Evolutionary conservation across 1,140 invertebrate genomes (phyloP).

Genomic region (Lepeophtheirus salmonis): DNA sequence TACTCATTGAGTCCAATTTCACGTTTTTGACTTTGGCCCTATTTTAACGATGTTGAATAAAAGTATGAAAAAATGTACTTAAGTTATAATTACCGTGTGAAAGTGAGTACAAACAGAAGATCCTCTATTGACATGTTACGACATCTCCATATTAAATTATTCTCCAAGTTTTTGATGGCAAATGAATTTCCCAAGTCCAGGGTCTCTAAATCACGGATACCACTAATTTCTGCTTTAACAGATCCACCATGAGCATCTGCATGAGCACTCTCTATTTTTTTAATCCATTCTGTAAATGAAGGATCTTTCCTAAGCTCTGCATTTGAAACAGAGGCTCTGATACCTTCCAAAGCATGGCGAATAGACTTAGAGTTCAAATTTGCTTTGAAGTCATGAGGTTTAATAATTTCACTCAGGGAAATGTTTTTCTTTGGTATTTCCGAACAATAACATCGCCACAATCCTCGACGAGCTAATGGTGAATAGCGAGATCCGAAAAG

Average conservation of each 20-base stretch:
- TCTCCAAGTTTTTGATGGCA: neutral
- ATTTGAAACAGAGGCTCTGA: neutral
- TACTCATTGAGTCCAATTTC: no score
- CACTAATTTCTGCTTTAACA: neutral
- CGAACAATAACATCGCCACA: neutral
- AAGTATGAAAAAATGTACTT: neutral
- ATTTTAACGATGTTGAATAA: no score
- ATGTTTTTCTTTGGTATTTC: neutral
- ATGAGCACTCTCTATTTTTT: neutral
- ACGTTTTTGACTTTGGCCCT: no score
- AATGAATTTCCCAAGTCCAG: neutral
- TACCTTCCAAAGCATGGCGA: neutral
- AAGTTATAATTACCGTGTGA: neutral
- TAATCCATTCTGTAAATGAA: neutral
- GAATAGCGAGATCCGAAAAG: neutral
- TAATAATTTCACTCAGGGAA: neutral
- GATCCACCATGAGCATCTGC: neutral
- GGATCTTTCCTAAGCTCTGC: neutral
- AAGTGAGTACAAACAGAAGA: neutral
- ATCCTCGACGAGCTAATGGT: neutral
- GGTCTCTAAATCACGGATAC: neutral
- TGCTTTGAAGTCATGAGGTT: neutral
- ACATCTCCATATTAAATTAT: neutral
- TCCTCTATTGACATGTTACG: neutral
- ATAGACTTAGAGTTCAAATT: neutral